Evolutionary conservation across 2,797 vertebrate species (phyloP), one percentile per base, ranked within the genome.

Genomic region (Zalophus californianus): DNA sequence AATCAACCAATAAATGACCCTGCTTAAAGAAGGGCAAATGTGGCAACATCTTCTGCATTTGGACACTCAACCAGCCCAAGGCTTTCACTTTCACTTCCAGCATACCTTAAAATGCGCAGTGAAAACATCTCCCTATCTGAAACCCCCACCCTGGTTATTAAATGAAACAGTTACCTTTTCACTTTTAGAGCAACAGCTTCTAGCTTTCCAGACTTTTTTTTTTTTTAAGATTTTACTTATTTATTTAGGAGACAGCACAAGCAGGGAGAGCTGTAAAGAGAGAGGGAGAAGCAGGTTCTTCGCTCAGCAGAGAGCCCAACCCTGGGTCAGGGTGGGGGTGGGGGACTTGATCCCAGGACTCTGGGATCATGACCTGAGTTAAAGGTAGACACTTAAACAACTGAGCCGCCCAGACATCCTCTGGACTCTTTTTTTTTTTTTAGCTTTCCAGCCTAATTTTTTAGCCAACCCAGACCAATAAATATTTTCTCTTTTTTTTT

Each of bases 21-120:
- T 29, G 58, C 68, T 83, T 77, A 72, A 94, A 90, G 86, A 82
- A 96, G 95, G 92, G 38, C 82, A 97, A 94, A 98, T 87, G 96
- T 94, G 29, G 66, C 25, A 66, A 78, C 14, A 90, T 54, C 48
- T 72, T 94, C 66, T 87, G n/a, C 50, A 62, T 56, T 83, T 87
- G 78, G 60, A 85, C 64, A 41, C 27, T 89, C 32, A 72, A 38
- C 83, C 83, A 80, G 32, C 15, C 32, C 48, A 16, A 35, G 48
- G 32, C 54, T 95, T 96, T 96, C 56, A 50, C 90, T 97, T 96
- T 97, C 73, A 94, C 62, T 97, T 93, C 73, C 56, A 77, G 50
- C 32, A 79, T 20, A 54, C 9, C 52, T 93, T 92, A 80, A 86
- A 93, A 70, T 56, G 52, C 85, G 68, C 54, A 29, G 38, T 79